These are phyloP conservation scores for Lithobates pipiens DNA, from an alignment of 2,797 vertebrate genomes.

Conservation along the genomic window DNA sequence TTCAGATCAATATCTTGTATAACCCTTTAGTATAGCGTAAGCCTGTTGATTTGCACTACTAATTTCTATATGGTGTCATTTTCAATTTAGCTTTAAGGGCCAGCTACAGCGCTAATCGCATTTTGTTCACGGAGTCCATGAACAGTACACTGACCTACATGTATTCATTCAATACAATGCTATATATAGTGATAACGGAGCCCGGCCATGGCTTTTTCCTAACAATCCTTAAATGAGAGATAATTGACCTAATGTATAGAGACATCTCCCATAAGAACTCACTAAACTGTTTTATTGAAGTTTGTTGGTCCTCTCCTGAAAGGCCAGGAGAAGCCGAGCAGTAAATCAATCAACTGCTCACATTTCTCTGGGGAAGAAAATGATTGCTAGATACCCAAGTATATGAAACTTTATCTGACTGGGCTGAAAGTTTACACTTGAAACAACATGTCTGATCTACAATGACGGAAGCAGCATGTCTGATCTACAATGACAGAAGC, in stretches of 20 bases:
- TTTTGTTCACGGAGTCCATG: background rate
- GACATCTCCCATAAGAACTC: too few species aligned
- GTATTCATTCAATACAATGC: background rate
- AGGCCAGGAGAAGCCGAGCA: background rate
- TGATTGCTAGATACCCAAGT: background rate
- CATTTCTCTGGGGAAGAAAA: background rate
- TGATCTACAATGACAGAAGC: too few species aligned
- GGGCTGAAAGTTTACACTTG: background rate
- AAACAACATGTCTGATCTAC: background rate
- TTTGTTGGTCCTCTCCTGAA: background rate
- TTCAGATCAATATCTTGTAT: background rate
- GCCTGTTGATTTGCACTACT: background rate
- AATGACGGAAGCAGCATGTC: too few species aligned
- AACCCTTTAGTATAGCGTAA: background rate
- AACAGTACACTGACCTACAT: background rate
- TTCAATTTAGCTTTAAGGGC: background rate
- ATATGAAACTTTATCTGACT: background rate
- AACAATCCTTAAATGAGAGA: background rate
- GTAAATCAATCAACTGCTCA: background rate
- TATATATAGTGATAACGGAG: background rate
- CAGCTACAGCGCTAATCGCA: constrained; percentile 4
- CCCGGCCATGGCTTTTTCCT: background rate
- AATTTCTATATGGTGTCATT: background rate
- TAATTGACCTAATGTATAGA: constrained; percentile 8
- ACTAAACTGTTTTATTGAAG: background rate